Base-by-base conservation (phyloP, 2,797 vertebrate genomes). In the Fistularia commersonii region DNA sequence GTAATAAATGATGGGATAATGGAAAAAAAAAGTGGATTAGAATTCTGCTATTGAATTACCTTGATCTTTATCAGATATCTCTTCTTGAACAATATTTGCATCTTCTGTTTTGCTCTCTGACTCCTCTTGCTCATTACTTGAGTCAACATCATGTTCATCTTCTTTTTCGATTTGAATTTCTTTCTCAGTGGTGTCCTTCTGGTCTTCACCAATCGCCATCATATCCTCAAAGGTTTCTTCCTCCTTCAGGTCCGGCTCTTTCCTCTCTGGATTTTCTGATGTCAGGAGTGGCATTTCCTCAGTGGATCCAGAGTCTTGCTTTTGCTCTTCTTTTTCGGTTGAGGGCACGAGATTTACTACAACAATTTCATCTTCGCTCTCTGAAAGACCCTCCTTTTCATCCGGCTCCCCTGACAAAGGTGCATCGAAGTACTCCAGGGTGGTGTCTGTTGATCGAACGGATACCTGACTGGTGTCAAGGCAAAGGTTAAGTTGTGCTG, bases 371-470 rank as follows among this genome's bases (percentile, higher is more conserved):
- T 87, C 83, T 15, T 87, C 80, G 0, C 56, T 48, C 31, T 66
- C 66, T 2, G 14, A 6, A 35, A 35, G 38, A 9, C 64, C 69
- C 15, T 72, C 61, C 31, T 82, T 77, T 47, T 61, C 70, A 58
- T 87, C 85, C 9, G 85, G 77, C 32, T 92, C 89, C 6, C 69
- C 77, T 8, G 90, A 82, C 3, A 84, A 86, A 7, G 85, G 90
- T 7, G 93, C 92, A 65, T 95, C 92, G 5, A 91, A 90, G 66
- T 84, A 95, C 45, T 96, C 94, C 37, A 93, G 76, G 8, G 91
- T 90, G 35, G 90, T 91, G 62, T 95, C 91, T 31, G 91, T 87
- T 15, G 93, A 94, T 12, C 62, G 86, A 34, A 77, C 56, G 52
- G 93, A 93, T 1, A 59, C 11, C 0, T 69, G 77, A 65, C 92